A percentile compares a stretch with the other conserved stretches of the same genome.
Conservation (phyloP, 2,797 vertebrate species). For the Phoebastria nigripes region DNA sequence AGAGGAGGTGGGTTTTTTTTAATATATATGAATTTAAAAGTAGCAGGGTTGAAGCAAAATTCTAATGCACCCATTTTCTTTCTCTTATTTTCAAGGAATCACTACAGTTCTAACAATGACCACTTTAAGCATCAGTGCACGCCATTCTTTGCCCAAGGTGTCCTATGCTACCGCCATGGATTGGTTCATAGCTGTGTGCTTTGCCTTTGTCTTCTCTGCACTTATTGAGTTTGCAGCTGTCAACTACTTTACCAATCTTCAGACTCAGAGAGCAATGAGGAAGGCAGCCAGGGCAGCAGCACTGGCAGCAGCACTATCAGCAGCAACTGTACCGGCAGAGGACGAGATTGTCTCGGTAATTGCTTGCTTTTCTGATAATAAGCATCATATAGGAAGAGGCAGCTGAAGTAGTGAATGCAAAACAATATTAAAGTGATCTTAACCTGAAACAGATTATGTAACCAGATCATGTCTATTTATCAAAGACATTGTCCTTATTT, state of each 20-base stretch:
- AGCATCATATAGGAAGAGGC: constrained; percentile 70
- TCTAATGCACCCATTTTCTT: background rate
- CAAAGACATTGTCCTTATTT: background rate
- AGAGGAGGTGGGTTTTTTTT: background rate
- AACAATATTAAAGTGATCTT: constrained; percentile 45
- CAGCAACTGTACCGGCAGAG: constrained; percentile 73
- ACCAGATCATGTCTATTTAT: constrained; percentile 52
- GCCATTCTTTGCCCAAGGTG: constrained; percentile 93
- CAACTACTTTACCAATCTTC: constrained; percentile 96
- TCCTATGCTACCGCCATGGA: constrained; percentile 96
- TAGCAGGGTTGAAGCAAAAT: background rate
- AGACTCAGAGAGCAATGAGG: constrained; percentile 84
- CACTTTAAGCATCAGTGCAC: constrained; percentile 92
- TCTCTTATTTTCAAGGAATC: constrained; percentile 78
- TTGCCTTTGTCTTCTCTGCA: constrained; percentile 94
- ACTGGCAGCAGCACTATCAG: constrained; percentile 73
- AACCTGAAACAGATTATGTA: constrained; percentile 74
- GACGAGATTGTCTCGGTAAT: constrained; percentile 88
- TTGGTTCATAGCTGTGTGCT: constrained; percentile 97
- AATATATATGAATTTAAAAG: background rate
- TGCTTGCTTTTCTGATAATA: constrained; percentile 74
- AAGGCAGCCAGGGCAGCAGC: constrained; percentile 79
- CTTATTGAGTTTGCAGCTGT: constrained; percentile 96
- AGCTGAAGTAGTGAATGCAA: constrained; percentile 59
- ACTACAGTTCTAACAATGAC: constrained; percentile 97